phyloP scores from a whole-genome alignment of 2,797 vertebrate genomes.

The Pygocentrus nattereri region DNA sequence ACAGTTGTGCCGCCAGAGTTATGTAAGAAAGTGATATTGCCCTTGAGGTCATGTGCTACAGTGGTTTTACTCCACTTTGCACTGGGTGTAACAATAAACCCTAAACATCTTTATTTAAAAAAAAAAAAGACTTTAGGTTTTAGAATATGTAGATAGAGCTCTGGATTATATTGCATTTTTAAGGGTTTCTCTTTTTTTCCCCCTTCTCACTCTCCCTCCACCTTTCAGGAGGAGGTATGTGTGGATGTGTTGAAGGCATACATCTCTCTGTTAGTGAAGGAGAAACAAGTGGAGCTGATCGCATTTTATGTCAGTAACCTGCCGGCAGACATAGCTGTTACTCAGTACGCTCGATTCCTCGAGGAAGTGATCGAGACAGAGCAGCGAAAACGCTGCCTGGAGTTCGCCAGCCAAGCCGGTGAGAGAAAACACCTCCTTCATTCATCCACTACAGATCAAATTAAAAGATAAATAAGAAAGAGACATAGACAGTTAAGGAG shows the following conservation, averaged over 20 bases:
- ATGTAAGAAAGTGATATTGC: no score
- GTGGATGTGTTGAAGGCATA: slow-evolving; percentile 92
- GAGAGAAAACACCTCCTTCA: slow-evolving; percentile 40
- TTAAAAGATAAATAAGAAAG: no score
- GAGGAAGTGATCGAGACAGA: slow-evolving; percentile 88
- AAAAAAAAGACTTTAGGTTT: no score
- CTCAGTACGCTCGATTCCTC: slow-evolving; percentile 89
- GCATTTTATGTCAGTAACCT: slow-evolving; percentile 94
- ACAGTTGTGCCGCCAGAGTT: no score
- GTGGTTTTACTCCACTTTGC: no score
- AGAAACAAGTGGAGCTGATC: slow-evolving; percentile 88
- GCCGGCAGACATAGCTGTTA: slow-evolving; percentile 83
- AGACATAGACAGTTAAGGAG: no score
- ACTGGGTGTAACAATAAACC: no score
- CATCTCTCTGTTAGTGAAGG: slow-evolving; percentile 86
- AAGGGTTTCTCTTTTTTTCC: no score
- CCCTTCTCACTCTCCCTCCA: background rate
- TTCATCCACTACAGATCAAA: background rate
- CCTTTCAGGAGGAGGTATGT: slow-evolving; percentile 89
- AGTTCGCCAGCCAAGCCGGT: slow-evolving; percentile 92
- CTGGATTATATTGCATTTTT: no score
- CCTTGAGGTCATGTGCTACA: no score
- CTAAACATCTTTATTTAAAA: no score
- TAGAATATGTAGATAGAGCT: no score
- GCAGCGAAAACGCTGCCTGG: slow-evolving; percentile 87